Conservation (phyloP, 2,888 invertebrate species). For the Girardia tigrina region DNA sequence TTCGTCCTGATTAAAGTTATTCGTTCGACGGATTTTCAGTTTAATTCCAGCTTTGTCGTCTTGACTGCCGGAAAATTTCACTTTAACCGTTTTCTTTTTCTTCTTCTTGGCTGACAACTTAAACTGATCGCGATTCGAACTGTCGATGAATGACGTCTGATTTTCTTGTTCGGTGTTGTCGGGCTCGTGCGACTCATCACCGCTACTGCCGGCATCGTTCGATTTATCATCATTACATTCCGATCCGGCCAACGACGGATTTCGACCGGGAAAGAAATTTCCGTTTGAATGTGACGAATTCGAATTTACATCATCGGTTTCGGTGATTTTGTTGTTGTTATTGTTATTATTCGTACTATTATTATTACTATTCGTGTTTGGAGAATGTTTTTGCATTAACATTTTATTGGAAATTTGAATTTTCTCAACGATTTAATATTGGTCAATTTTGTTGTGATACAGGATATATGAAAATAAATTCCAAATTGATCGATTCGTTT, state of each 20-base stretch:
- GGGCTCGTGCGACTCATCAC: background rate
- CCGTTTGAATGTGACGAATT: background rate
- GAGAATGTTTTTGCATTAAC: constrained; percentile 16
- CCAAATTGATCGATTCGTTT: background rate
- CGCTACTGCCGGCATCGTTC: constrained; percentile 14
- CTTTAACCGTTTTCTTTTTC: constrained; percentile 9
- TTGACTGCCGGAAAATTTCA: constrained; percentile 23
- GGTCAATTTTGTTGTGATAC: background rate
- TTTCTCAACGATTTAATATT: too few species aligned
- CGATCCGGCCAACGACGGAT: background rate
- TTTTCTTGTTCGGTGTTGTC: background rate
- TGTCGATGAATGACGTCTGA: constrained; percentile 14
- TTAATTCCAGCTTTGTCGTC: constrained; percentile 16
- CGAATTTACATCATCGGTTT: background rate
- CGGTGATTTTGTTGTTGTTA: background rate
- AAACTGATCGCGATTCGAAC: background rate
- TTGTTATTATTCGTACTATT: background rate
- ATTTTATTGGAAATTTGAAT: background rate
- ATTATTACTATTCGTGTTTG: background rate
- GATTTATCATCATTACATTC: constrained; percentile 14
- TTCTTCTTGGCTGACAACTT: constrained; percentile 9
- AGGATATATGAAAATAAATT: background rate
- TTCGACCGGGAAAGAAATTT: background rate
- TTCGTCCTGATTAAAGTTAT: constrained; percentile 4
- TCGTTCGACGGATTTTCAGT: background rate